Base-by-base conservation (phyloP, 2,888 invertebrate species). In the Aphidoletes aphidimyza region DNA sequence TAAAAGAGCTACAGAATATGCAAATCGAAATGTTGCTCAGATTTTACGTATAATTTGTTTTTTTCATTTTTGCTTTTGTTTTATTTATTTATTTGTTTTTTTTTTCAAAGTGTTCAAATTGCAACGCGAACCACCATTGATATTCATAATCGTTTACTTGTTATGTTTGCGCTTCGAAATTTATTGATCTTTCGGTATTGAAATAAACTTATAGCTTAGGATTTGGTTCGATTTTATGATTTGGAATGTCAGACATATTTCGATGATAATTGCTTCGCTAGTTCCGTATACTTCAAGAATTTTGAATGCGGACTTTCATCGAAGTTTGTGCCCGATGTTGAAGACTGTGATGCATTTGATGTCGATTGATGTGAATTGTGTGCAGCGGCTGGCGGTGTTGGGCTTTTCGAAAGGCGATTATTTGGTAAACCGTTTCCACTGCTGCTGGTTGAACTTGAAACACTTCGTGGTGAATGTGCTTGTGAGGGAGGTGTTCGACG, bases 271-370 rank as follows among this genome's bases (percentile, higher is more conserved):
- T 98, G 98, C 91, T 98, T 98, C 89, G 98, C 98, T 91, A 98
- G 94, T 92, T 98, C 98, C 89, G 98, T 98, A 92, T 98, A 98
- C 92, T 98, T 98, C 88, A 98, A 94, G 92, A 98, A 98, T 92
- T 98, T 98, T 88, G 98, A 97, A 91, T 97, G 97, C 84, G 97
- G 96, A 89, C 96, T 97, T 91, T 97, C 97, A 88, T 97, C 97
- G 89, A 94, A 95, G 17, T 37, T 54, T 5, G 83, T 19, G 26
- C 22, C 83, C 45, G 93, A 90, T 90, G 92, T 89, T 89, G 93
- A 89, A 87, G 88, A 90, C 85, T 91, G 91, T 86, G 93, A 92
- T 87, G 88, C 86, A 34, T 87, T 84, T 39, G 85, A 39, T 34
- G 85, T 83, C 26, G 86, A 42, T 26, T 85, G 9, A 26, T 85